Evolutionary conservation across 2,113 vertebrate genomes (phyloP).

Genomic region (Callaeas wilsoni): DNA sequence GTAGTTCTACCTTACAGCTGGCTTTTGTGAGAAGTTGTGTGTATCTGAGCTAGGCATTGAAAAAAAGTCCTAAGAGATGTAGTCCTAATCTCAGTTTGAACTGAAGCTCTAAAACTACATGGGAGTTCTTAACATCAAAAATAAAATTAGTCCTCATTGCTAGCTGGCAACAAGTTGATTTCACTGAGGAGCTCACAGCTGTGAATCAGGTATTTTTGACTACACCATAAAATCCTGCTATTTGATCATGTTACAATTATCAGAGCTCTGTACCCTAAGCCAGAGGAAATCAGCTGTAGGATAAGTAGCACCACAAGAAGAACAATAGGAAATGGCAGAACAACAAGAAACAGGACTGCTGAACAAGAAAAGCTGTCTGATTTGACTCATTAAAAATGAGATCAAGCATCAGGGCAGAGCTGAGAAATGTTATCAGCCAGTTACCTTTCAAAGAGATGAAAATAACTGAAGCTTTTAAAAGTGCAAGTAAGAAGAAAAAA

Average conservation of each 20-base stretch:
- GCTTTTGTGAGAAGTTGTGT: not conserved
- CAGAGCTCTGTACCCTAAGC: not conserved
- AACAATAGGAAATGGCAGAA: not conserved
- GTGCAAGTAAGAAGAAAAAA: not conserved
- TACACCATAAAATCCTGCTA: not conserved
- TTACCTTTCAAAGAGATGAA: not conserved
- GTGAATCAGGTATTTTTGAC: not conserved
- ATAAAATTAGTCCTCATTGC: not conserved
- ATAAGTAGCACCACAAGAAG: not conserved
- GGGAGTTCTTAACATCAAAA: not conserved
- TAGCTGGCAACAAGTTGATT: not conserved
- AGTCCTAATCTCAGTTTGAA: not conserved
- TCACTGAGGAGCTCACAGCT: not conserved
- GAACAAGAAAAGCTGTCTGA: not conserved
- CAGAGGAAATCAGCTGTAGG: not conserved
- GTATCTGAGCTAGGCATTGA: not conserved
- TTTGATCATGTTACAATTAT: not conserved
- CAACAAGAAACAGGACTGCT: not conserved
- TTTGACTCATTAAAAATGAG: not conserved
- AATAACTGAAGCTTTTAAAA: not conserved
- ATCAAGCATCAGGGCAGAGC: not conserved
- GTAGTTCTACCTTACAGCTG: not conserved
- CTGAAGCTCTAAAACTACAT: not conserved
- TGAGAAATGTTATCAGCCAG: not conserved
- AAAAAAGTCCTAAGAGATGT: not conserved